A percentile compares a stretch with the other conserved stretches of the same genome.
Evolutionary conservation across 2,797 vertebrate species (phyloP).

Genomic region (Synanceia verrucosa): DNA sequence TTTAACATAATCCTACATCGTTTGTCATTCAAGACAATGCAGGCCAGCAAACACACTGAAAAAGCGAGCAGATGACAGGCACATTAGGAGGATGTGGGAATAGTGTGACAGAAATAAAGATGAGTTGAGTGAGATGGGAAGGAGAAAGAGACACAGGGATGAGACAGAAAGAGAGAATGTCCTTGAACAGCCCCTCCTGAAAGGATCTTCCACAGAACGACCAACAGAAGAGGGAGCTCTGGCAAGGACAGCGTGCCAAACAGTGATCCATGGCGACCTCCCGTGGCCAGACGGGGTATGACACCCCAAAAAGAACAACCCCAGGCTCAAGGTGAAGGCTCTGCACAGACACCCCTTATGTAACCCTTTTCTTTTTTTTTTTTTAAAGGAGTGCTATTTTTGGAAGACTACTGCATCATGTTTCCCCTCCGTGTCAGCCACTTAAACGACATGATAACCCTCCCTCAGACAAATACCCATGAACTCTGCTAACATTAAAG

Average conservation of each 20-base stretch:
- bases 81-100: neutral
- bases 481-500: constrained; percentile 28
- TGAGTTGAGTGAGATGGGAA: neutral
- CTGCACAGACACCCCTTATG: constrained; percentile 78
- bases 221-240: constrained; percentile 44
- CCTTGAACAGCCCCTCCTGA: constrained; percentile 66
- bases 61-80: neutral
- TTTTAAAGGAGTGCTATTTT: constrained; percentile 67
- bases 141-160: neutral
- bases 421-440: constrained; percentile 53
- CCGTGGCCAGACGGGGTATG: constrained; percentile 57
- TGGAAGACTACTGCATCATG: constrained; percentile 69
- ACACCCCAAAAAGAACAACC: constrained; percentile 50
- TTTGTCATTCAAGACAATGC: constrained; percentile 20
- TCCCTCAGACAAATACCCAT: constrained; percentile 42
- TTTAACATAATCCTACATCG: neutral
- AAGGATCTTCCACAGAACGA: constrained; percentile 60
- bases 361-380: constrained; percentile 61
- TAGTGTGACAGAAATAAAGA: neutral
- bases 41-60: neutral
- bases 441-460: constrained; percentile 52
- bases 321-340: constrained; percentile 78
- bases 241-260: constrained; percentile 52
- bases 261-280: constrained; percentile 58
- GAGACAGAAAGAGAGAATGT: constrained; percentile 42